Conservation (phyloP, 2,797 vertebrate genomes). For the Danio choprae region DNA sequence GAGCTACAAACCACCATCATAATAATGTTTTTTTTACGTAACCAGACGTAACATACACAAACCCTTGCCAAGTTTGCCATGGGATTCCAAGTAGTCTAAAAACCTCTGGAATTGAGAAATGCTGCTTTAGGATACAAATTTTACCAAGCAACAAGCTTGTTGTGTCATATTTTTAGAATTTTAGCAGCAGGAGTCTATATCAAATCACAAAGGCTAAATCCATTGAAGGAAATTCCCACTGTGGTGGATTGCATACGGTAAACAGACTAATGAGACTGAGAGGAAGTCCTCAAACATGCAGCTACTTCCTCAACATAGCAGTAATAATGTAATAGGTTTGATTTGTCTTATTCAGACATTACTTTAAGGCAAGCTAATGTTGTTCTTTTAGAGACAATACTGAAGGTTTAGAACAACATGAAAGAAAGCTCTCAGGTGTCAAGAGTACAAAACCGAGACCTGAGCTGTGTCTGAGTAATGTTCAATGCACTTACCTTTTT, state of each 20-base stretch:
- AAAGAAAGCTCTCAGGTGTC: slow-evolving; percentile 46
- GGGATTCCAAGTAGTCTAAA: neutral
- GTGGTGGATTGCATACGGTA: slow-evolving; percentile 34
- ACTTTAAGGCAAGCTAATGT: neutral
- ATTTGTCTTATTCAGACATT: slow-evolving; percentile 18
- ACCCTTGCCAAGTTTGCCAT: neutral
- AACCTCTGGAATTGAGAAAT: neutral
- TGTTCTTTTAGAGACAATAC: slow-evolving; percentile 36
- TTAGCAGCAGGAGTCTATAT: slow-evolving; percentile 13
- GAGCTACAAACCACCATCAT: slow-evolving; percentile 33
- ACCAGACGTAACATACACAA: slow-evolving; percentile 36
- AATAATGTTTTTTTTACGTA: slow-evolving; percentile 55
- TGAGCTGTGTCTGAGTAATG: neutral
- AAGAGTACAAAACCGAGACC: slow-evolving; percentile 30
- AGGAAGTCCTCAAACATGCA: neutral
- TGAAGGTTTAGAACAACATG: slow-evolving; percentile 25
- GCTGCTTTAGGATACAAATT: neutral
- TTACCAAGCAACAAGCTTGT: slow-evolving; percentile 16
- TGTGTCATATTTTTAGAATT: slow-evolving; percentile 16
- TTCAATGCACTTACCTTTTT: slow-evolving; percentile 82
- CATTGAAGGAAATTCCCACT: slow-evolving; percentile 34
- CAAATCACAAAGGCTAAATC: slow-evolving; percentile 3
- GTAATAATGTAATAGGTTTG: neutral
- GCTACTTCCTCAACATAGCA: neutral
- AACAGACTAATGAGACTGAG: neutral